phyloP scores from a whole-genome alignment of 2,113 vertebrate genomes.

The Coryphaenoides rupestris region DNA sequence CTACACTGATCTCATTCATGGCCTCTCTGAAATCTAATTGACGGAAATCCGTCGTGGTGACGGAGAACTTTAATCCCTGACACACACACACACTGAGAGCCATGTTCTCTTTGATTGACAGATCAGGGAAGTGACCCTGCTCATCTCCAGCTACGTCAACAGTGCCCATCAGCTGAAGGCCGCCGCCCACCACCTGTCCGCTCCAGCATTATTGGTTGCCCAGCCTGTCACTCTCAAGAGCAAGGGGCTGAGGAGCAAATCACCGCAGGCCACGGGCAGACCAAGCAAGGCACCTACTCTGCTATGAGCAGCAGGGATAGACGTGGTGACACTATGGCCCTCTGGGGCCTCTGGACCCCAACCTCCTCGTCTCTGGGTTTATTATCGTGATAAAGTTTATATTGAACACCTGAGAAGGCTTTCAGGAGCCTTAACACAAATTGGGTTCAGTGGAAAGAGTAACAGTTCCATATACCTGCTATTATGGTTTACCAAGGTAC shows the following conservation, averaged over 20 bases:
- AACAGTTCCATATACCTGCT: no score
- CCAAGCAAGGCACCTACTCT: constrained; percentile 90
- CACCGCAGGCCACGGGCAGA: constrained; percentile 71
- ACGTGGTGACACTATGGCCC: background rate
- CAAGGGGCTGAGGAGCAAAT: constrained; percentile 78
- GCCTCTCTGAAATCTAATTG: no score
- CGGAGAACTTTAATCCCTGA: no score
- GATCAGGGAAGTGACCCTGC: constrained; percentile 92
- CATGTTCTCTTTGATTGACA: constrained; percentile 58
- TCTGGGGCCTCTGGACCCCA: background rate
- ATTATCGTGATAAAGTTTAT: background rate
- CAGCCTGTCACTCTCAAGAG: constrained; percentile 71
- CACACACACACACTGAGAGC: background rate
- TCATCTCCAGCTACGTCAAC: constrained; percentile 93
- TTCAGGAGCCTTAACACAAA: background rate
- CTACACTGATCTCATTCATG: no score
- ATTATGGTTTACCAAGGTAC: no score
- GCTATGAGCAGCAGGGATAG: constrained; percentile 72
- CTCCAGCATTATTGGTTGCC: constrained; percentile 80
- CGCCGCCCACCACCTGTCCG: constrained; percentile 86
- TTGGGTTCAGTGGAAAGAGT: background rate
- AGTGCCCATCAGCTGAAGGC: constrained; percentile 86
- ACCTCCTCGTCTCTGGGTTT: background rate
- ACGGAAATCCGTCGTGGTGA: no score
- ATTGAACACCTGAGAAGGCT: background rate